Base-by-base conservation (phyloP, 2,888 invertebrate species). In the Tipula vernalis region DNA sequence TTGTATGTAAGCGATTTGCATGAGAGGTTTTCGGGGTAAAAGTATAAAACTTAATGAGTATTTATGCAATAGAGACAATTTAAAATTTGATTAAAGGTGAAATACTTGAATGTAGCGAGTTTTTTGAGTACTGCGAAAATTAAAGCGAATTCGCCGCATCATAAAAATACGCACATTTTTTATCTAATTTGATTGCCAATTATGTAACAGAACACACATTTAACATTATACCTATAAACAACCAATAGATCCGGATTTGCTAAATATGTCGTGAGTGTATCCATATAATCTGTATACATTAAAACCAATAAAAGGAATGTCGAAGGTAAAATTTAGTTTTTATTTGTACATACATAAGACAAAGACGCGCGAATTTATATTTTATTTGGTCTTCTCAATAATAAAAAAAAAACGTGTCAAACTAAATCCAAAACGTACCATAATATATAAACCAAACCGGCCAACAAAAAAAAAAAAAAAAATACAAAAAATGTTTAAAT, bases 341-440 rank as follows among this genome's bases (percentile, higher is more conserved):
- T 47, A 47, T 28, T 28, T 28, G 3, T 47, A 41, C 41, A 41
- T 10, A 41, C 10, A 71, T 71, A 71, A 71, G 28, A 71, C 71
- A 71, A 71, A 71, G 71, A 71, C 71, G 71, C 71, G 71, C 71
- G 71, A 71, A 71, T 71, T 1, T 28, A 71, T 71, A 71, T 71
- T 71, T 71, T 71, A 71, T 71, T 71, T 71, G 71, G 71, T 71
- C 71, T 71, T 71, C 71, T 71, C 71, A 71, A 71, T 71, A 71
- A 71, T 15, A n/a, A 57, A 71, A 71, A 71, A 28, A 71, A 71
- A 28, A 71, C 71, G 71, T 71, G 71, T 71, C 71, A 71, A 71
- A 71, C 71, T 71, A 71, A 71, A 71, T 71, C 71, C 71, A 71
- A 71, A 71, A 71, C 71, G 71, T 71, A 71, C 71, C 51, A 44